A percentile compares a stretch with the other conserved stretches of the same genome.
phyloP scores from a whole-genome alignment of 2,113 vertebrate genomes.

The Raja brachyura region DNA sequence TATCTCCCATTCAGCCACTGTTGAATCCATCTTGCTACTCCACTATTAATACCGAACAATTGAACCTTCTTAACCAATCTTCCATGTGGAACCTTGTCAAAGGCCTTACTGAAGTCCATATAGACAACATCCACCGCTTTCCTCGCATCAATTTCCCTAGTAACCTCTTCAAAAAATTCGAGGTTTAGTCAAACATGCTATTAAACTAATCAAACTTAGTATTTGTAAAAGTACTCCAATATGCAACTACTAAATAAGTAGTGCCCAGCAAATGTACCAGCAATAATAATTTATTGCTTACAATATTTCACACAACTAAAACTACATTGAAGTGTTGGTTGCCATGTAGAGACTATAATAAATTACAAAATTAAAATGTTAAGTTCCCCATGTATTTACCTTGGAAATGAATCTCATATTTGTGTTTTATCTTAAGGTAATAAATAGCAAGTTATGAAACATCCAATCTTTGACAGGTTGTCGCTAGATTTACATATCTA shows the following conservation, averaged over 20 bases:
- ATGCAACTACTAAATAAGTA: not conserved
- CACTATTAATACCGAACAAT: too few relatives aligned
- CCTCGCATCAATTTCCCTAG: too few relatives aligned
- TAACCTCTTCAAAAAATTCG: too few relatives aligned
- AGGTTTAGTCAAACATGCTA: too few relatives aligned
- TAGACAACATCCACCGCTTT: too few relatives aligned
- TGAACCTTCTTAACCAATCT: too few relatives aligned
- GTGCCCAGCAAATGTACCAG: not conserved
- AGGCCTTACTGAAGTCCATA: too few relatives aligned
- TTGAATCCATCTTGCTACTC: too few relatives aligned
- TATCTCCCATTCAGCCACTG: too few relatives aligned
- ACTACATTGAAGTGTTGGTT: not conserved
- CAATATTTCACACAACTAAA: not conserved
- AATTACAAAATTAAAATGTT: constrained; percentile 1
- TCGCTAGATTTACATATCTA: not conserved
- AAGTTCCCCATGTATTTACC: not conserved
- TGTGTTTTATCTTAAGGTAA: not conserved
- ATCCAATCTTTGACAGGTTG: not conserved
- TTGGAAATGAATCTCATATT: not conserved
- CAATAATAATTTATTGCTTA: constrained; percentile 2
- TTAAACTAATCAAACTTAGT: not conserved
- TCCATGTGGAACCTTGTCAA: too few relatives aligned
- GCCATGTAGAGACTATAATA: not conserved
- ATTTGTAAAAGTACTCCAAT: not conserved
- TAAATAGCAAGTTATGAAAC: not conserved